These are phyloP conservation scores for Aplocera efformata DNA, from an alignment of 2,888 invertebrate genomes.

Conservation along the genomic window DNA sequence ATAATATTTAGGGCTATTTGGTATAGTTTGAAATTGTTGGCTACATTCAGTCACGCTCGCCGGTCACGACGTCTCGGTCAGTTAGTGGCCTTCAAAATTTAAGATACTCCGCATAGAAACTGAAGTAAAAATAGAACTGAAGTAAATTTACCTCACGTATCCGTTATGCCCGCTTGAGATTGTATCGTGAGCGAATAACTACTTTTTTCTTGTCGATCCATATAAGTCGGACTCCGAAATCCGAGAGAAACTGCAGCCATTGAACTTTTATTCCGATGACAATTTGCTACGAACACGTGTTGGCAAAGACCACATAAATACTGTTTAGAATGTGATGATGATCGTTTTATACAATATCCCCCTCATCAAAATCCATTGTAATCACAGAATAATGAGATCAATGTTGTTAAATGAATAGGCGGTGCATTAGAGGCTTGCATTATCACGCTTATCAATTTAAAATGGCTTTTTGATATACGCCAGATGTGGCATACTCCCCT, in stretches of 20 bases:
- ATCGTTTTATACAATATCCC: conserved; percentile 44
- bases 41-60: conserved; percentile 44
- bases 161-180: conserved; percentile 41
- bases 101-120: conserved; percentile 1
- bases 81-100: conserved; percentile 10
- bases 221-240: conserved; percentile 50
- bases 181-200: conserved; percentile 38
- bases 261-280: conserved; percentile 43
- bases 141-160: conserved; percentile 38
- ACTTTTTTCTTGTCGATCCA: conserved; percentile 44
- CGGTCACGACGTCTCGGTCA: conserved; percentile 30
- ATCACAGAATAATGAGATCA: conserved; percentile 62
- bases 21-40: conserved; percentile 44
- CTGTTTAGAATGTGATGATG: conserved; percentile 39
- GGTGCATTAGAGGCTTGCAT: conserved; percentile 61
- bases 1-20: conserved; percentile 40
- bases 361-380: conserved; percentile 48
- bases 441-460: conserved; percentile 71
- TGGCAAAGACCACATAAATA: conserved; percentile 35
- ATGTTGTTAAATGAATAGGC: conserved; percentile 68
- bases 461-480: conserved; percentile 65
- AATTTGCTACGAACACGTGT: conserved; percentile 60
- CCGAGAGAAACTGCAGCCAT: conserved; percentile 39
- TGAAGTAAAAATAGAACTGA: neutral
- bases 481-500: conserved; percentile 62